Evolutionary conservation across 2,888 invertebrate species (phyloP).

Genomic region (Pollenia labialis): DNA sequence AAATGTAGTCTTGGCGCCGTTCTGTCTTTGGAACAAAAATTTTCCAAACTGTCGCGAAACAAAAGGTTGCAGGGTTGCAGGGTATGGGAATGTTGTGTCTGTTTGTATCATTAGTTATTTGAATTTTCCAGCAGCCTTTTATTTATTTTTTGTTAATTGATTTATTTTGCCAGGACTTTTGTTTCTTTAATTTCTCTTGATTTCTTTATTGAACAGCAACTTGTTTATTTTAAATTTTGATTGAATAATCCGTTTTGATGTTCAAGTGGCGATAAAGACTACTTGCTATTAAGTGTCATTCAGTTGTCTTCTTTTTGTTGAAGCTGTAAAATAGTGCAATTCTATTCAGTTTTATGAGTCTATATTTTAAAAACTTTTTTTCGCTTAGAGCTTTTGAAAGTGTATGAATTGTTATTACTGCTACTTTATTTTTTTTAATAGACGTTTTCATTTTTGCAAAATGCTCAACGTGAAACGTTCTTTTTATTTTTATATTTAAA

Average conservation of each 20-base stretch:
- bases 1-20: too few relatives aligned
- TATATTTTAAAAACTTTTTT: not conserved
- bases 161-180: not conserved
- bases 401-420: slow-evolving; percentile 2
- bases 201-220: slow-evolving; percentile 15
- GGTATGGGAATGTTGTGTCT: not conserved
- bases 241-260: not conserved
- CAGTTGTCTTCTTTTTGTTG: not conserved
- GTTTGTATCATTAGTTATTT: not conserved
- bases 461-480: not conserved
- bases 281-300: slow-evolving; percentile 3
- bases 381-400: not conserved
- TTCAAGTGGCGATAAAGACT: slow-evolving; percentile 24
- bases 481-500: too few relatives aligned
- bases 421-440: not conserved
- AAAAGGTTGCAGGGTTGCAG: too few relatives aligned
- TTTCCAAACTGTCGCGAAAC: too few relatives aligned
- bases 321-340: slow-evolving; percentile 10
- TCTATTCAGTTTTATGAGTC: not conserved
- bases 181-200: not conserved
- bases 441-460: not conserved
- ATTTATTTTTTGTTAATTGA: not conserved
- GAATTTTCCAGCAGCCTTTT: slow-evolving; percentile 7
- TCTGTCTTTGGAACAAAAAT: too few relatives aligned
- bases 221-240: not conserved